Percentiles rank a stretch among this genome's conserved stretches.
These are phyloP conservation scores for Grus americana DNA, from an alignment of 2,113 vertebrate genomes.

Conservation along the genomic window DNA sequence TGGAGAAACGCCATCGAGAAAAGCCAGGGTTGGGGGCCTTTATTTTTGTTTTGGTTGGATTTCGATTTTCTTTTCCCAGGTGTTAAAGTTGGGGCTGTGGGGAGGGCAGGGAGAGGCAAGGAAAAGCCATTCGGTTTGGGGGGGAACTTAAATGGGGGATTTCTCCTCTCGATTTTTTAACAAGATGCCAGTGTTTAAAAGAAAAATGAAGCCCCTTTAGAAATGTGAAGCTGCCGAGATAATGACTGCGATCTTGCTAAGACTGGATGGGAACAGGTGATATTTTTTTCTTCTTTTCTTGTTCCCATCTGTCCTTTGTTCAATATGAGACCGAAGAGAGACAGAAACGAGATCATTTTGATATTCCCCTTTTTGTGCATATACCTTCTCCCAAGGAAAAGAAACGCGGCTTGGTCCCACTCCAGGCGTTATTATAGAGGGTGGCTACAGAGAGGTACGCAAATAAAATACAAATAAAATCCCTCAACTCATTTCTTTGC, in stretches of 20 bases:
- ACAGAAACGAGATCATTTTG: conserved; percentile 52
- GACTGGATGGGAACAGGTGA: conserved; percentile 47
- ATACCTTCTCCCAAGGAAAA: background rate
- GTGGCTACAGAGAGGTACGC: rapidly evolving
- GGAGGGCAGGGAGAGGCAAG: background rate
- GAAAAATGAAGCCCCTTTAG: conserved; percentile 53
- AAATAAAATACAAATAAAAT: background rate
- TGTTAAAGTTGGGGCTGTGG: background rate
- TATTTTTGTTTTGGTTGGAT: background rate
- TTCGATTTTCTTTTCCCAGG: conserved; percentile 3
- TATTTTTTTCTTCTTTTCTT: background rate
- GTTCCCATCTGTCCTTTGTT: conserved; percentile 38
- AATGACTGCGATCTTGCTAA: conserved; percentile 19
- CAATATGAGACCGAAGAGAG: conserved; percentile 11
- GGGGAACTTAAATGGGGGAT: background rate
- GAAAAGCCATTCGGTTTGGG: background rate
- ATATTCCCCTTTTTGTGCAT: conserved; percentile 41
- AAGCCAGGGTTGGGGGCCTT: conserved; percentile 24
- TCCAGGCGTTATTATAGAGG: background rate
- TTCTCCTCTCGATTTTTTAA: background rate
- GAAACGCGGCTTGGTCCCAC: background rate
- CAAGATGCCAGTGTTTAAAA: conserved; percentile 47
- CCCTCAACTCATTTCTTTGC: no score
- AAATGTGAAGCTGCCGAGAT: conserved; percentile 35
- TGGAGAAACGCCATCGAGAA: conserved; percentile 32